phyloP scores from a whole-genome alignment of 2,888 invertebrate genomes.

The Habrosyne pyritoides region DNA sequence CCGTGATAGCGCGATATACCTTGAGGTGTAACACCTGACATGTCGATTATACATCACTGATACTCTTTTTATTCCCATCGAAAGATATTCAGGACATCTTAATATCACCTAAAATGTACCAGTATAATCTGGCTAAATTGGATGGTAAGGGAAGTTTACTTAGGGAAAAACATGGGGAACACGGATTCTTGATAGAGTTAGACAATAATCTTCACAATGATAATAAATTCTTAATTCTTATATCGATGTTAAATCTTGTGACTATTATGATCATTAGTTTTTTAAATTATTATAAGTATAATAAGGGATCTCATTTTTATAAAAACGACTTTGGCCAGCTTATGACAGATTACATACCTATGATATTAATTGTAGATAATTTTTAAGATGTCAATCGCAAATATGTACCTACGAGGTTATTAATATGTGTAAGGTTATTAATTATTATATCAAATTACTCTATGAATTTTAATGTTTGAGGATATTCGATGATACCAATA shows the following conservation, averaged over 20 bases:
- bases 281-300: slow-evolving; percentile 20
- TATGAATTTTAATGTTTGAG: neutral
- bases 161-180: slow-evolving; percentile 21
- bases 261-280: slow-evolving; percentile 36
- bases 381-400: slow-evolving; percentile 78
- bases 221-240: slow-evolving; percentile 32
- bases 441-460: neutral
- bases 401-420: slow-evolving; percentile 40
- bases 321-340: slow-evolving; percentile 73
- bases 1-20: slow-evolving; percentile 40
- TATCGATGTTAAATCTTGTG: slow-evolving; percentile 61
- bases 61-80: neutral
- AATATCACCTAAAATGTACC: neutral
- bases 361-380: slow-evolving; percentile 39
- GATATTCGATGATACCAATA: slow-evolving; percentile 8
- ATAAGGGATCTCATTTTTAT: slow-evolving; percentile 58
- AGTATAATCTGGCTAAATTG: neutral
- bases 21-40: slow-evolving; percentile 26
- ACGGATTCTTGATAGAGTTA: slow-evolving; percentile 40
- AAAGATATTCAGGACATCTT: neutral
- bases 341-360: slow-evolving; percentile 43
- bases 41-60: neutral
- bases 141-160: neutral
- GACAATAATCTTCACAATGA: slow-evolving; percentile 62
- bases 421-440: slow-evolving; percentile 13